Evolutionary conservation across 2,888 invertebrate species (phyloP), one percentile per base, ranked within the genome.

Genomic region (Agrotis puta): DNA sequence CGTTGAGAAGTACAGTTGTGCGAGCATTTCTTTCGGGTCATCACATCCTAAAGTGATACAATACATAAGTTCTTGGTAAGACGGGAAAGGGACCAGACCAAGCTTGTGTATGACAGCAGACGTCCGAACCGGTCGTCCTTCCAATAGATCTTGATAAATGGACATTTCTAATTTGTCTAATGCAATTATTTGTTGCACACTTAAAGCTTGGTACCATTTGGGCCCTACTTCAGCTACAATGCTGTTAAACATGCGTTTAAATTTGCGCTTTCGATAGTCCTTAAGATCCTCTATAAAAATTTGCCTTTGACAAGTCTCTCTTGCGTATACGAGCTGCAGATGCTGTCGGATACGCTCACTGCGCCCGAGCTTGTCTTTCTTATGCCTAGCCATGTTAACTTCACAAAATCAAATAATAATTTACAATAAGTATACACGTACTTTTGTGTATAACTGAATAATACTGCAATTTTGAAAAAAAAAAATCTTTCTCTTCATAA

Each of bases 191-290:
- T 96, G 96, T 5, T 86, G 86, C 4, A 90, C 93, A 77, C 95
- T 95, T 11, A 96, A 89, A 2, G 92, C 91, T 81, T 95, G 95
- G 73, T 95, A 94, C 96, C 96, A 96, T 14, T 75, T 88, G 0
- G 96, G 95, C 2, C 95, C 96, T 11, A 94, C 86, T 2, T 86
- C 72, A 3, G 70, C 59, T 66, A 63, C 88, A n/a, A 94, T 85
- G 16, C 50, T 77, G 68, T 82, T 85, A 9, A 91, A 70, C 18
- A 89, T 51, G 14, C 75, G 54, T 76, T 88, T 92, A 11, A 88
- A 85, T 61, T 71, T 88, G 45, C 87, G 83, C 65, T 74, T 89
- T 5, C 95, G 91, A 43, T 89, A 70, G 62, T 88, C 85, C 64
- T 89, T 91, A n/a, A 95, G 91, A 58, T 94, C 95, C 62, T 94